A percentile compares a stretch with the other conserved stretches of the same genome.
Conservation (phyloP, 2,888 invertebrate genomes). For the Schizaphis graminum region DNA sequence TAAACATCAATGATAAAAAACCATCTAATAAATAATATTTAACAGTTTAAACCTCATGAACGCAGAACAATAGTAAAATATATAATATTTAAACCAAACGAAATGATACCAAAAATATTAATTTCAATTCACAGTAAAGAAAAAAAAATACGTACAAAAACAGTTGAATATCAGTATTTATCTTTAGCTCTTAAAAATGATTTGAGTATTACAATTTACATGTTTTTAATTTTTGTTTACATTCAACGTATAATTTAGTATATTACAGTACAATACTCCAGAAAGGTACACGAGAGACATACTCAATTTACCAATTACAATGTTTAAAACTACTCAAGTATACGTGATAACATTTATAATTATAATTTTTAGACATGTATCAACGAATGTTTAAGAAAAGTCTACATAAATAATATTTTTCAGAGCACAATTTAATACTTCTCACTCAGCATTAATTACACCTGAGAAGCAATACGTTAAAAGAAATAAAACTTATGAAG, state of each 20-base stretch:
- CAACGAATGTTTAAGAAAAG: not conserved
- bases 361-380: not conserved
- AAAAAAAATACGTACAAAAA: not conserved
- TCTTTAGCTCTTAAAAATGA: not conserved
- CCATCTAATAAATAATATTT: not conserved
- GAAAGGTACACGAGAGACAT: not conserved
- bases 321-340: not conserved
- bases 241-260: not conserved
- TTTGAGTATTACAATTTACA: not conserved
- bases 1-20: not conserved
- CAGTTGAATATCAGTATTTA: not conserved
- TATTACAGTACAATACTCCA: not conserved
- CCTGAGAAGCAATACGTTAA: not conserved
- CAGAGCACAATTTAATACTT: not conserved
- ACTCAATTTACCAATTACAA: not conserved
- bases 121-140: not conserved
- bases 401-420: not conserved
- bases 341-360: conserved; percentile 5
- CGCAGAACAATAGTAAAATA: not conserved
- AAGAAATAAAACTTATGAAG: not conserved
- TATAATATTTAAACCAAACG: not conserved
- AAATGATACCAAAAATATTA: not conserved
- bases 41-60: not conserved
- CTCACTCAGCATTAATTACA: not conserved
- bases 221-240: too few species aligned